Percentiles rank a stretch among this genome's conserved stretches.
These are phyloP conservation scores for Danio choprae DNA, from an alignment of 2,797 vertebrate genomes.

Conservation along the genomic window DNA sequence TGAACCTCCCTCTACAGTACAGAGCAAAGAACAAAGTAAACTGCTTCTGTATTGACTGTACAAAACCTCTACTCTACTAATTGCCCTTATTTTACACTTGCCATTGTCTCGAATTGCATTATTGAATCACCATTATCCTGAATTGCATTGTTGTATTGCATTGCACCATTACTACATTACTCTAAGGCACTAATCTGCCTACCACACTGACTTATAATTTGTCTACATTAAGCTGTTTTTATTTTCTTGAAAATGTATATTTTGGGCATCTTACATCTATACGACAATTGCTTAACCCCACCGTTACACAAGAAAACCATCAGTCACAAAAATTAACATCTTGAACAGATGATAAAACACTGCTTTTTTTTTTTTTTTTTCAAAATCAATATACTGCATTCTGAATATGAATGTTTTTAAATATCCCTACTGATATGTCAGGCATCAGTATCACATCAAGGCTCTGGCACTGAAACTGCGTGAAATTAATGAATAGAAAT, in stretches of 20 bases:
- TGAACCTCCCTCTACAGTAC: neutral
- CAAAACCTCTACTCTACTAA: constrained; percentile 30
- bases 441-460: constrained; percentile 2
- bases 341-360: neutral
- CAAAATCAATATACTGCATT: neutral
- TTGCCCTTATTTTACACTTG: constrained; percentile 18
- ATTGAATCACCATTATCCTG: constrained; percentile 31
- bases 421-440: neutral
- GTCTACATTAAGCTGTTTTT: constrained; percentile 6
- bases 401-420: neutral
- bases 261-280: neutral
- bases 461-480: neutral
- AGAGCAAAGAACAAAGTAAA: constrained; percentile 15
- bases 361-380: neutral
- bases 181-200: neutral
- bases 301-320: neutral
- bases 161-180: neutral
- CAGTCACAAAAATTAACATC: neutral
- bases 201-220: constrained; percentile 1
- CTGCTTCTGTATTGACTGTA: constrained; percentile 9
- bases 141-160: neutral
- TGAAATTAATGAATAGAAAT: constrained; percentile 2
- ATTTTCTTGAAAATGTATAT: neutral
- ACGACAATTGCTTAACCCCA: neutral
- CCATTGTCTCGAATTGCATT: constrained; percentile 9